Percentiles rank a stretch among this genome's conserved stretches.
phyloP scores from a whole-genome alignment of 2,797 vertebrate species.

The Coregonus suidteri region DNA sequence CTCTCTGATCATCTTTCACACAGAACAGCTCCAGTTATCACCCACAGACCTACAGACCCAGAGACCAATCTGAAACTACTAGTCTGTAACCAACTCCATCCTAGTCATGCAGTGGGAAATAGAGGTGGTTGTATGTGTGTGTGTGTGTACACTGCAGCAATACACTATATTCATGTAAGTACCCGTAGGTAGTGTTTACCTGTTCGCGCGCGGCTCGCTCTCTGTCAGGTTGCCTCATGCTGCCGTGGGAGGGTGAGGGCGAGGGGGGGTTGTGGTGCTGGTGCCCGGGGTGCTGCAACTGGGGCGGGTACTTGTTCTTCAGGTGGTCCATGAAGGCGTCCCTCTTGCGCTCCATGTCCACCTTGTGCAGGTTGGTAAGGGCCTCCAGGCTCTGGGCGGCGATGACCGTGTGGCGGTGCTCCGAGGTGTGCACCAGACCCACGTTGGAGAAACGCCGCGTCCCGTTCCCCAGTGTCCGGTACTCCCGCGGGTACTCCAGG shows the following conservation, averaged over 20 bases:
- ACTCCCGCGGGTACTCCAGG: conserved; percentile 94
- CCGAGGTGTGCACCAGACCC: conserved; percentile 95
- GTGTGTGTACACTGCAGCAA: neutral
- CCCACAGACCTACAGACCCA: neutral
- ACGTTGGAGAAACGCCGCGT: conserved; percentile 97
- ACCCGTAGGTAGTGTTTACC: conserved; percentile 70
- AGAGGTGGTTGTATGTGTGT: neutral
- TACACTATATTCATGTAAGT: neutral
- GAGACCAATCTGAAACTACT: neutral
- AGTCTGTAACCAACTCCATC: neutral
- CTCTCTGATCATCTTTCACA: conserved; percentile 13
- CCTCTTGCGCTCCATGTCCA: conserved; percentile 92
- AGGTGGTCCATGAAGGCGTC: conserved; percentile 98
- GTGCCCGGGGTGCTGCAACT: conserved; percentile 61
- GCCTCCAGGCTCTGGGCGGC: conserved; percentile 97
- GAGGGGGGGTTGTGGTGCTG: conserved; percentile 80
- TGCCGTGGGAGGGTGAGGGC: conserved; percentile 79
- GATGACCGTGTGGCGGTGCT: conserved; percentile 95
- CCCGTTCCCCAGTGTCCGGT: conserved; percentile 91
- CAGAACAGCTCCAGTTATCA: conserved; percentile 4
- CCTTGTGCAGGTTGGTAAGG: conserved; percentile 94
- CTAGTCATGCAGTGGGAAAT: conserved; percentile 9
- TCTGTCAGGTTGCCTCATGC: conserved; percentile 84
- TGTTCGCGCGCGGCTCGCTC: conserved; percentile 86
- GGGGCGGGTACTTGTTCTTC: conserved; percentile 97